These are phyloP conservation scores for Barbus barbus DNA, from an alignment of 2,113 vertebrate genomes.

Conservation along the genomic window DNA sequence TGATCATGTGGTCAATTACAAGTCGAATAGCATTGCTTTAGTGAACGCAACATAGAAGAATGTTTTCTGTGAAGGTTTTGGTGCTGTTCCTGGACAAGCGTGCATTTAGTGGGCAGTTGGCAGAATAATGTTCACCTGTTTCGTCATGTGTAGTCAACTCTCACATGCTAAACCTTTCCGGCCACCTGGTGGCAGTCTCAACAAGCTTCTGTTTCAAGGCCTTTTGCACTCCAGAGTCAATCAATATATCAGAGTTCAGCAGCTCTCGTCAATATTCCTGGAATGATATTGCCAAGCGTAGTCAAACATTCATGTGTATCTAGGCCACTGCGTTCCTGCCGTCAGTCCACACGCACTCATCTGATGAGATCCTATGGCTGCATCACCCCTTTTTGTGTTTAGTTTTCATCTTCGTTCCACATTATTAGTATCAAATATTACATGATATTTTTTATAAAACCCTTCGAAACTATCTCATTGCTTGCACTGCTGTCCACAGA, in stretches of 20 bases:
- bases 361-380: no score
- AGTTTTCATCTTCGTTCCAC: neutral
- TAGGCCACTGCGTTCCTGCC: neutral
- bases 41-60: no score
- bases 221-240: slow-evolving; percentile 43
- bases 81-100: neutral
- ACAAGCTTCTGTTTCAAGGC: slow-evolving; percentile 49
- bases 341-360: neutral
- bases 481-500: slow-evolving; percentile 13
- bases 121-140: neutral
- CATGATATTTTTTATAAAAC: neutral
- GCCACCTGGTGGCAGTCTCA: slow-evolving; percentile 48
- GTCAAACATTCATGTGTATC: slow-evolving; percentile 34
- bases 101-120: neutral
- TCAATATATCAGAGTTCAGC: slow-evolving; percentile 59
- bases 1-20: neutral
- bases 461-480: neutral
- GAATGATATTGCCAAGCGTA: slow-evolving; percentile 50
- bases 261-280: slow-evolving; percentile 61
- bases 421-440: neutral
- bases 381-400: no score
- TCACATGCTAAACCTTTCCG: neutral
- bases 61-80: no score
- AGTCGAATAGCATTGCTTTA: neutral
- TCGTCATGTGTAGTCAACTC: no score